Evolutionary conservation across 2,797 vertebrate genomes (phyloP).

Genomic region (Pipistrellus pygmaeus): DNA sequence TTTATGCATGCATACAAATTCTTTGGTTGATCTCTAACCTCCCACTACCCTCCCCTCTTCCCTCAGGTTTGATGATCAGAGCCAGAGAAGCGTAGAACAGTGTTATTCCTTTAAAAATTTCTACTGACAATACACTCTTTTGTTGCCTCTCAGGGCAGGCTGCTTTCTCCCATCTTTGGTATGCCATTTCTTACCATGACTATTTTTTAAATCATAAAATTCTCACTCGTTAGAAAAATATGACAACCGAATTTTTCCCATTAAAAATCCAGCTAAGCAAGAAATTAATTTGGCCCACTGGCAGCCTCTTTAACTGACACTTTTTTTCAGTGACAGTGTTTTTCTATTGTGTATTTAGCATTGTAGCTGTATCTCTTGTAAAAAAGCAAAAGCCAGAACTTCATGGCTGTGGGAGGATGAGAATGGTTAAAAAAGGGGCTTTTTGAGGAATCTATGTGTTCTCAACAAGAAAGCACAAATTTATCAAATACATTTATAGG

Average conservation of each 20-base stretch:
- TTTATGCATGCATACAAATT: too few species aligned
- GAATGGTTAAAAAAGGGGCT: background rate
- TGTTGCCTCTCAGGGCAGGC: rapidly evolving
- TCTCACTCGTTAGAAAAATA: background rate
- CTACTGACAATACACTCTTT: background rate
- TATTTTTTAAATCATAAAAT: background rate
- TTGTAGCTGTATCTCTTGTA: background rate
- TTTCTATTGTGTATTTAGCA: background rate
- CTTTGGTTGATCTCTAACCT: too few species aligned
- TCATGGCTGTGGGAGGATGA: background rate
- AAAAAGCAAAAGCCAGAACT: background rate
- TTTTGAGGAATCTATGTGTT: background rate
- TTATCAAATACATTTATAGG: background rate
- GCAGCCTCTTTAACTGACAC: background rate
- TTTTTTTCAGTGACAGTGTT: background rate
- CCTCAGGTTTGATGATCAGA: too few species aligned
- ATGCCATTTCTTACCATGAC: background rate
- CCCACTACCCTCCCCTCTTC: too few species aligned
- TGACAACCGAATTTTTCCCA: background rate
- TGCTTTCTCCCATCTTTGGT: background rate
- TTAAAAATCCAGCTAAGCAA: background rate
- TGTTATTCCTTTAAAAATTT: background rate
- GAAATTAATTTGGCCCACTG: background rate
- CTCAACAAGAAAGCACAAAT: background rate
- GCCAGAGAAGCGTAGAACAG: too few species aligned